Percentiles rank a stretch among this genome's conserved stretches.
These are phyloP conservation scores for Branchellion lobata DNA, from an alignment of 2,888 invertebrate species.

Conservation along the genomic window DNA sequence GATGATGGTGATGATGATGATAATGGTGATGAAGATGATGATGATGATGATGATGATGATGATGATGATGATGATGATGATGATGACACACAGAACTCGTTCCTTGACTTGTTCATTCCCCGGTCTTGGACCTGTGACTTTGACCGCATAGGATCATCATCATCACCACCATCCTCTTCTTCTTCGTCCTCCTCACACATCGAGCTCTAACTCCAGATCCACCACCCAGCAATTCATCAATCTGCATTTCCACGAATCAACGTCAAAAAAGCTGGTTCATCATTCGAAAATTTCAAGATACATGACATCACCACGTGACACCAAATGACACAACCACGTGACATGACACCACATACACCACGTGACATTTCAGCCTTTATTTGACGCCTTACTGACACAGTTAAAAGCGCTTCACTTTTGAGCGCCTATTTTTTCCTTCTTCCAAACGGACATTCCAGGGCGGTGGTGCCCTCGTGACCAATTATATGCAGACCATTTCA, in stretches of 20 bases:
- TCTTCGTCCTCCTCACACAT: no score
- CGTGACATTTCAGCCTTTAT: no score
- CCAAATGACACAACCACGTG: no score
- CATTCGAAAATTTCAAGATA: no score
- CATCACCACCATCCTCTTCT: background rate
- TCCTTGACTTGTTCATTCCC: slow-evolving; percentile 65
- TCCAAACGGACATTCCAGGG: no score
- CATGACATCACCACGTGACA: no score
- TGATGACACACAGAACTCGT: slow-evolving; percentile 57
- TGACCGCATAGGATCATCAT: background rate
- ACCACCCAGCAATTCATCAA: background rate
- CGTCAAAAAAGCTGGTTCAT: background rate
- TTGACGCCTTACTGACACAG: no score
- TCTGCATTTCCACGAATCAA: background rate
- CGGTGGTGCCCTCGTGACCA: no score
- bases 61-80: slow-evolving; percentile 19
- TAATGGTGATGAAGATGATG: slow-evolving; percentile 12
- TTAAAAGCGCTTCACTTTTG: no score
- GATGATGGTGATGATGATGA: slow-evolving; percentile 10
- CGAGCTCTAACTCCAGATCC: background rate
- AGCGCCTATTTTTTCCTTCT: no score
- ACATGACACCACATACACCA: no score
- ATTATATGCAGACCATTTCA: no score
- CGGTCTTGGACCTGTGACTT: slow-evolving; percentile 63
- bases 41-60: slow-evolving; percentile 1